These are phyloP conservation scores for Hyles lineata DNA, from an alignment of 2,888 invertebrate genomes.

Conservation along the genomic window DNA sequence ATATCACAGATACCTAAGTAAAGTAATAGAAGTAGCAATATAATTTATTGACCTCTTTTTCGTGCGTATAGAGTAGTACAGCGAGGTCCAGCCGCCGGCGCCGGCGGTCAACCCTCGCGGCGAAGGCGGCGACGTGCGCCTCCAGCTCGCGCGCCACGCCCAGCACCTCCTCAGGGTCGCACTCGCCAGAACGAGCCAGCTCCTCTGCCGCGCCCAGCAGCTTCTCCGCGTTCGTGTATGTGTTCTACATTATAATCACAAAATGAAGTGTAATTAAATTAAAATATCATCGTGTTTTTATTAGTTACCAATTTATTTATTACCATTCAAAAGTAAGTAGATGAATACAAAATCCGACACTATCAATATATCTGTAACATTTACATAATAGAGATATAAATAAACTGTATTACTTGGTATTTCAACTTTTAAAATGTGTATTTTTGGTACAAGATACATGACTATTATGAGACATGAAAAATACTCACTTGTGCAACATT, in stretches of 20 bases:
- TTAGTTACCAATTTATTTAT: too few species aligned
- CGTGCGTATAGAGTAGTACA: slow-evolving; percentile 97
- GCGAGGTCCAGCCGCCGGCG: slow-evolving; percentile 95
- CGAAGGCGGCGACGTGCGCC: slow-evolving; percentile 97
- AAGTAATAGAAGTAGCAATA: not conserved
- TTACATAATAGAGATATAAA: too few species aligned
- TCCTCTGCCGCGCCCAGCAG: slow-evolving; percentile 97
- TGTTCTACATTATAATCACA: slow-evolving; percentile 87
- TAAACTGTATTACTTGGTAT: too few species aligned
- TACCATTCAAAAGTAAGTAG: too few species aligned
- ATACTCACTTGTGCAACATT: slow-evolving; percentile 96
- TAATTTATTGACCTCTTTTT: slow-evolving; percentile 90
- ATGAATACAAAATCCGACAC: too few species aligned
- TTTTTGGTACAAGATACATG: not conserved
- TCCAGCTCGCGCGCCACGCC: slow-evolving; percentile 97
- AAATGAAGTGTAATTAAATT: not conserved
- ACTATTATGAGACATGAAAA: not conserved
- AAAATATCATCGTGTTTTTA: not conserved
- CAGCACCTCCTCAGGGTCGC: slow-evolving; percentile 97
- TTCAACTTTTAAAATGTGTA: too few species aligned
- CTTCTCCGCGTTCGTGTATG: slow-evolving; percentile 99
- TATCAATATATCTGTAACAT: too few species aligned
- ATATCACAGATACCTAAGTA: too few species aligned
- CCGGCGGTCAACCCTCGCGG: slow-evolving; percentile 95
- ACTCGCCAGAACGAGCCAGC: slow-evolving; percentile 97